Percentiles rank a stretch among this genome's conserved stretches.
Conservation (phyloP, 2,113 vertebrate genomes). For the zebrafish (Danio rerio) region GRCz12tu NC_133200.1:31014501-31015000, state of each 20-base stretch:
- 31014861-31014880: constrained; percentile 57
- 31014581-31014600: no score
- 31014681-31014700: constrained; percentile 75
- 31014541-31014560: no score
- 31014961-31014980: not conserved
- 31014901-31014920: constrained; percentile 7
- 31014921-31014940: not conserved
- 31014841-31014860: constrained; percentile 78
- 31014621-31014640: no score
- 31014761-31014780: constrained; percentile 61
- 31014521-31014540: no score
- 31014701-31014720: constrained; percentile 80
- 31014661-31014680: not conserved
- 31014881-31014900: constrained; percentile 66
- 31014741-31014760: constrained; percentile 77
- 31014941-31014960: not conserved
- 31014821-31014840: constrained; percentile 65
- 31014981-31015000: constrained; percentile 9
- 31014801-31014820: constrained; percentile 69
- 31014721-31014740: constrained; percentile 89
- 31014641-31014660: not conserved
- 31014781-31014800: constrained; percentile 77
- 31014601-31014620: not conserved
- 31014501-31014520: no score
- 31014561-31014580: no score